A percentile compares a stretch with the other conserved stretches of the same genome.
Conservation (phyloP, 2,797 vertebrate species). For the Okamejei kenojei region DNA sequence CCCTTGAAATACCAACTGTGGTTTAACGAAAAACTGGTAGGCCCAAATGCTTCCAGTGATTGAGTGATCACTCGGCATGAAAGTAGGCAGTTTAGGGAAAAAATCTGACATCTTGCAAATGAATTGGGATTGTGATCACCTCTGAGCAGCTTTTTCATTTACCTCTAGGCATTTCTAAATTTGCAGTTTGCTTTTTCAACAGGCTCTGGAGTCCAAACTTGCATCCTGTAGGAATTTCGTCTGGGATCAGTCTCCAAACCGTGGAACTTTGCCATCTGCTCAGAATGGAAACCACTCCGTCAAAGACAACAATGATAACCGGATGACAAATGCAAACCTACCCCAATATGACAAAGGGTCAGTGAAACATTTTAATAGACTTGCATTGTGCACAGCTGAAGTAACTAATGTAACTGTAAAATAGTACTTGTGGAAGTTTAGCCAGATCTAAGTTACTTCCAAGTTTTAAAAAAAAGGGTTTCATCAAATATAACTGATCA, state of each 20-base stretch:
- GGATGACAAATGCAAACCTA: slow-evolving; percentile 53
- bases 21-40: no score
- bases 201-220: slow-evolving; percentile 96
- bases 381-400: not conserved
- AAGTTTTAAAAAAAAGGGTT: not conserved
- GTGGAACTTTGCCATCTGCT: slow-evolving; percentile 51
- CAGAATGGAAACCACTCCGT: slow-evolving; percentile 52
- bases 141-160: not conserved
- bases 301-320: slow-evolving; percentile 65
- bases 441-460: not conserved
- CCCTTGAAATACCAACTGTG: no score
- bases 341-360: slow-evolving; percentile 75
- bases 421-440: not conserved
- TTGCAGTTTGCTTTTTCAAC: slow-evolving; percentile 1
- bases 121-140: not conserved
- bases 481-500: no score
- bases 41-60: no score
- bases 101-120: not conserved
- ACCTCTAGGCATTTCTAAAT: no score
- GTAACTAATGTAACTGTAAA: not conserved
- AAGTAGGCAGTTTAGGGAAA: not conserved
- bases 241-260: slow-evolving; percentile 71
- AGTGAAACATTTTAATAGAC: slow-evolving; percentile 44
- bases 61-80: no score
- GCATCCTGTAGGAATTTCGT: slow-evolving; percentile 89